These are phyloP conservation scores for Yponomeuta malinellus DNA, from an alignment of 2,888 invertebrate genomes.

Conservation along the genomic window DNA sequence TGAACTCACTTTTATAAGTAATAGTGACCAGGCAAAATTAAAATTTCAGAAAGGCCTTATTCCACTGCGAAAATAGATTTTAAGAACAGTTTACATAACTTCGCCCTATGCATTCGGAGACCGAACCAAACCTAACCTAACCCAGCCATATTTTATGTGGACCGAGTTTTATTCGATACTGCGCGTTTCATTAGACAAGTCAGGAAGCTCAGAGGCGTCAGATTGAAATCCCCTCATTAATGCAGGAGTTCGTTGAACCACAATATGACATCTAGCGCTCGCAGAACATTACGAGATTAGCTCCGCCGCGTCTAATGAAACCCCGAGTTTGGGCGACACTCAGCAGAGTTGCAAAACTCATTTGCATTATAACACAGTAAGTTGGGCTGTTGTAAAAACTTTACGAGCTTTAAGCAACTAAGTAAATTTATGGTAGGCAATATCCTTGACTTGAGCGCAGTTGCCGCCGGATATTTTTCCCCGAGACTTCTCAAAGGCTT, in stretches of 20 bases:
- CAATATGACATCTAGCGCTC: conserved; percentile 6
- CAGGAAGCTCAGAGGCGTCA: no score
- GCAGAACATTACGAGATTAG: conserved; percentile 11
- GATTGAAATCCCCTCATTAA: background rate
- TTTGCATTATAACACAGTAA: conserved; percentile 58
- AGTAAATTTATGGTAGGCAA: conserved; percentile 53
- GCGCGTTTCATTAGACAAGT: no score
- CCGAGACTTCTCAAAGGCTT: conserved; percentile 4
- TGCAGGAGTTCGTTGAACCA: background rate
- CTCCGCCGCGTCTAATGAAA: conserved; percentile 10
- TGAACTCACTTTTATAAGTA: no score
- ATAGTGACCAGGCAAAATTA: no score
- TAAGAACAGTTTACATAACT: no score
- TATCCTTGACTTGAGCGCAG: conserved; percentile 47
- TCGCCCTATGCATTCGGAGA: no score
- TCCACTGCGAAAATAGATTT: no score
- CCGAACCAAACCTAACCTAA: no score
- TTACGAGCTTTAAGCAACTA: conserved; percentile 44
- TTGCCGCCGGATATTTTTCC: conserved; percentile 32
- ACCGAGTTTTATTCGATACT: no score
- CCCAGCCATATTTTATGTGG: no score
- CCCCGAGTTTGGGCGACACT: conserved; percentile 25
- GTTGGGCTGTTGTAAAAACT: conserved; percentile 53
- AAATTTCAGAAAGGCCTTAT: no score
- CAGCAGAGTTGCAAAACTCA: conserved; percentile 50